A percentile compares a stretch with the other conserved stretches of the same genome.
These are phyloP conservation scores for Muricea muricata DNA, from an alignment of 92 coral and sea anemone genomes.

Conservation along the genomic window DNA sequence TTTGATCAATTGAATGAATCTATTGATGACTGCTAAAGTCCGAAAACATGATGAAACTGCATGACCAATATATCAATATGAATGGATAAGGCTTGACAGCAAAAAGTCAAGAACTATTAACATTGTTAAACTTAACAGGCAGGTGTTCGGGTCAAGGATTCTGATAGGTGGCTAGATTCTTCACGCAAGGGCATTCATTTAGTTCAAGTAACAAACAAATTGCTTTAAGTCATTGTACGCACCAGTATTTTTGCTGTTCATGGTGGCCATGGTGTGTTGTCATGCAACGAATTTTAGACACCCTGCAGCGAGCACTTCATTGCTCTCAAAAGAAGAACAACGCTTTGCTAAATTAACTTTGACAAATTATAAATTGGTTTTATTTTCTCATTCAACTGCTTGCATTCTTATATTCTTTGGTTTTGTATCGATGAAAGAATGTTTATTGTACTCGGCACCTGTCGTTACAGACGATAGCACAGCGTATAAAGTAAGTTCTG, in stretches of 20 bases:
- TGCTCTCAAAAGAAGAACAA: background rate
- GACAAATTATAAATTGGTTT: background rate
- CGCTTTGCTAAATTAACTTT: background rate
- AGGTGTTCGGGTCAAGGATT: background rate
- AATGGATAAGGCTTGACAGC: background rate
- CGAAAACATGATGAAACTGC: too few species aligned
- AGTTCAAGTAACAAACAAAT: background rate
- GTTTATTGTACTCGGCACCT: background rate
- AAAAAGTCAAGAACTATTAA: background rate
- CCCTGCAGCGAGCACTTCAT: background rate
- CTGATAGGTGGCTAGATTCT: background rate
- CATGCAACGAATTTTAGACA: background rate
- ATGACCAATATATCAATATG: too few species aligned
- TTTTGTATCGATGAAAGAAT: background rate
- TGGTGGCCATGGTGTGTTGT: background rate
- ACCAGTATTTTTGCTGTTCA: background rate
- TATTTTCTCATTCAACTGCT: background rate
- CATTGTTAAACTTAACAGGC: background rate
- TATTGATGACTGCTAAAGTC: too few species aligned
- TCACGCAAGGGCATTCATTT: background rate
- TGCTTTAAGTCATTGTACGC: background rate
- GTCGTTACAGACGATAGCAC: background rate
- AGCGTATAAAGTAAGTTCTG: too few species aligned
- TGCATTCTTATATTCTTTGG: background rate
- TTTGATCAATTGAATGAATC: too few species aligned